These are phyloP conservation scores for Pedicia rivosa DNA, from an alignment of 2,888 invertebrate species.

Conservation along the genomic window DNA sequence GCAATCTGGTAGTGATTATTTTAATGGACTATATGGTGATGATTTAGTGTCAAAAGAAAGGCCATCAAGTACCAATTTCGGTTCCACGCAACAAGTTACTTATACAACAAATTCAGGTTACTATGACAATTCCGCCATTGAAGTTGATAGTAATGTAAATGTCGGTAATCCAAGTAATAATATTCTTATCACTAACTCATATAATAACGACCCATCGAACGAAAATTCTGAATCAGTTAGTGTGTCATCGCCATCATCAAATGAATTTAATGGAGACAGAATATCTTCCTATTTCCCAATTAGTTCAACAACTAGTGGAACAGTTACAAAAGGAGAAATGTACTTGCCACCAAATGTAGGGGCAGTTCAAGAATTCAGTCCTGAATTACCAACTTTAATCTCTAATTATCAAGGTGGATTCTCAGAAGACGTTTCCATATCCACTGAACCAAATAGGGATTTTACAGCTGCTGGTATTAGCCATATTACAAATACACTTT, in stretches of 20 bases:
- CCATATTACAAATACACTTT: constrained; percentile 37
- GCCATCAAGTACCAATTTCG: not conserved
- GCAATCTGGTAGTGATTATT: constrained; percentile 12
- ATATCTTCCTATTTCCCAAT: constrained; percentile 12
- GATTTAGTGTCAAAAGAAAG: not conserved
- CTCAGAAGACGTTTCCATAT: not conserved
- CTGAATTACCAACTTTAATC: constrained; percentile 26
- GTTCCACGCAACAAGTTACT: too few relatives aligned
- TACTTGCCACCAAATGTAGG: constrained; percentile 1
- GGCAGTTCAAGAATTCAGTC: constrained; percentile 13
- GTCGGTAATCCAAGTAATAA: constrained; percentile 11
- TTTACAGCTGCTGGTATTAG: constrained; percentile 40
- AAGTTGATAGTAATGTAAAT: constrained; percentile 19
- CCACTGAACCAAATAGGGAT: constrained; percentile 20
- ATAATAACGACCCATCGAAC: too few relatives aligned
- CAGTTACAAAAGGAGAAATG: constrained; percentile 2
- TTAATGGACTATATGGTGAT: constrained; percentile 8
- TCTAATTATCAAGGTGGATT: constrained; percentile 5
- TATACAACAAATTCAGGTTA: not conserved
- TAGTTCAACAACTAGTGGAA: not conserved
- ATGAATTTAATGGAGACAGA: constrained; percentile 13
- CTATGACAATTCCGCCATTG: constrained; percentile 9
- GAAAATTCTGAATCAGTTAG: constrained; percentile 22
- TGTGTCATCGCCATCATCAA: constrained; percentile 22
- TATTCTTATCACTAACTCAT: constrained; percentile 11